A percentile compares a stretch with the other conserved stretches of the same genome.
These are phyloP conservation scores for Python bivittatus DNA, from an alignment of 2,113 vertebrate genomes.

Conservation along the genomic window DNA sequence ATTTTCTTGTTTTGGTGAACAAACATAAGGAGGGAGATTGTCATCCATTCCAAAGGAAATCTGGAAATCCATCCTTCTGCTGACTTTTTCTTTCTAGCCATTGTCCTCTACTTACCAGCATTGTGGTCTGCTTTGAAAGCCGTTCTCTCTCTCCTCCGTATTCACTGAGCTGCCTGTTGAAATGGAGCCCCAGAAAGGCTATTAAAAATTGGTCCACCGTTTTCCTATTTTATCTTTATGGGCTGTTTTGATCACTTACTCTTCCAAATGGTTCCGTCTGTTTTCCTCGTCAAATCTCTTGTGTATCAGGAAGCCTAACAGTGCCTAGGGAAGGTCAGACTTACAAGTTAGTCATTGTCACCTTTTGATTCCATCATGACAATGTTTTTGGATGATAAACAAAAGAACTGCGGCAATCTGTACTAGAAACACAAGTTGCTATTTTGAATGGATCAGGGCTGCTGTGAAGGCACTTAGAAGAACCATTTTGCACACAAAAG, in stretches of 20 bases:
- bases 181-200: background rate
- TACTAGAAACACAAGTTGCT: conserved; percentile 1
- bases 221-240: background rate
- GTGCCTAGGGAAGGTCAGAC: background rate
- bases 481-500: background rate
- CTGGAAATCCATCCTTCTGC: background rate
- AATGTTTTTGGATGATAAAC: background rate
- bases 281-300: background rate
- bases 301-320: background rate
- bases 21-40: background rate
- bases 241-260: background rate
- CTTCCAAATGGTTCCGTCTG: background rate
- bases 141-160: background rate
- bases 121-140: background rate
- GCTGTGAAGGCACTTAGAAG: background rate
- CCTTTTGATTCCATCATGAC: background rate
- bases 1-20: background rate
- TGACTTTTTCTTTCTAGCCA: background rate
- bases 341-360: background rate
- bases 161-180: conserved; percentile 4
- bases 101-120: background rate
- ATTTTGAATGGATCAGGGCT: background rate
- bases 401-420: background rate
- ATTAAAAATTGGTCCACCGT: background rate
- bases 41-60: background rate